Evolutionary conservation across 2,888 invertebrate genomes (phyloP).

Genomic region (Eumerus sabulonum): DNA sequence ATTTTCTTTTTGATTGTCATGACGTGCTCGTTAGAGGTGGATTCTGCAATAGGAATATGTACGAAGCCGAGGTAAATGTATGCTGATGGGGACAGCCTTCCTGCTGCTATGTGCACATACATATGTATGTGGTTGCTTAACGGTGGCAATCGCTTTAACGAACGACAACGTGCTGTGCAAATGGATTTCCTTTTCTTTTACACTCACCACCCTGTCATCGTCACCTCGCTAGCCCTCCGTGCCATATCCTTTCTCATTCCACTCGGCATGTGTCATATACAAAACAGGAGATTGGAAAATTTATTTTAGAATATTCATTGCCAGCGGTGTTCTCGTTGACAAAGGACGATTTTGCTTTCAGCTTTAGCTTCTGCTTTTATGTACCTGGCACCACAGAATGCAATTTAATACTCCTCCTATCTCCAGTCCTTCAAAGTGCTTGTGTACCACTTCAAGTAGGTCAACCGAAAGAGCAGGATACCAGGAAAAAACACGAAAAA

Average conservation of each 20-base stretch:
- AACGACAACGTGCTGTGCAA: slow-evolving; percentile 66
- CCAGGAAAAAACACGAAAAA: background rate
- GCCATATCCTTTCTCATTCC: too few species aligned
- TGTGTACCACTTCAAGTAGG: background rate
- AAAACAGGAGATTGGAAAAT: slow-evolving; percentile 68
- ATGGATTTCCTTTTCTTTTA: slow-evolving; percentile 52
- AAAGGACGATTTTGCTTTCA: too few species aligned
- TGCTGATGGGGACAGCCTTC: background rate
- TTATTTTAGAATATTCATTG: slow-evolving; percentile 47
- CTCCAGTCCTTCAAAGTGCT: background rate
- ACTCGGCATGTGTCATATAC: slow-evolving; percentile 38
- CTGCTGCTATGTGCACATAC: too few species aligned
- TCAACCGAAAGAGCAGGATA: slow-evolving; percentile 1
- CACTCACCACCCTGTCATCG: background rate
- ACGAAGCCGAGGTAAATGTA: background rate
- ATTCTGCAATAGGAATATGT: slow-evolving; percentile 48
- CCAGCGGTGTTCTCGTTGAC: background rate
- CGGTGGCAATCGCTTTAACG: slow-evolving; percentile 64
- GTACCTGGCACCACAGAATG: slow-evolving; percentile 12
- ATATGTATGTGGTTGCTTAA: slow-evolving; percentile 36
- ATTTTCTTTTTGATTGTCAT: slow-evolving; percentile 62
- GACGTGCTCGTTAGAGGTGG: slow-evolving; percentile 66
- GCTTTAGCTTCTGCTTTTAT: background rate
- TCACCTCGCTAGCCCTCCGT: too few species aligned
- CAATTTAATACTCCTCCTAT: slow-evolving; percentile 33